Evolutionary conservation across 2,113 vertebrate species (phyloP).

Genomic region (Cephalopterus ornatus): DNA sequence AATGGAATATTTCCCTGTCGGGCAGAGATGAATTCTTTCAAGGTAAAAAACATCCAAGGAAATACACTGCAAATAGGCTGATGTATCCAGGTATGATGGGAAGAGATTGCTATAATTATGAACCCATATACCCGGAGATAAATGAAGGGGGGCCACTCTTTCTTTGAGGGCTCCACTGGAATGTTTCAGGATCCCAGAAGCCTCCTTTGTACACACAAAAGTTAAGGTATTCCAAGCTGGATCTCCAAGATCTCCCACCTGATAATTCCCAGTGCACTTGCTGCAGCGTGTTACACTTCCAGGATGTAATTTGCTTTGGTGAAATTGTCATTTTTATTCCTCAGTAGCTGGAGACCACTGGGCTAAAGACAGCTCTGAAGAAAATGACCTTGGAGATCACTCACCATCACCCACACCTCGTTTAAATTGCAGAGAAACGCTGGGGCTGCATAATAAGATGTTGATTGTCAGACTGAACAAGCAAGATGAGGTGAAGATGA

Average conservation of each 20-base stretch:
- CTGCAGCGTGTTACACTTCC: neutral
- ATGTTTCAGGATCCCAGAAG: neutral
- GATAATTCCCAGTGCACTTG: constrained; percentile 1
- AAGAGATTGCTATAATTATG: neutral
- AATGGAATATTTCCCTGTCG: neutral
- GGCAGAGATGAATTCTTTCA: neutral
- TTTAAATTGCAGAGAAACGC: constrained; percentile 37
- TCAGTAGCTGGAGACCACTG: neutral
- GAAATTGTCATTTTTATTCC: constrained; percentile 48
- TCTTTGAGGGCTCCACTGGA: neutral
- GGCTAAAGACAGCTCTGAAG: constrained; percentile 13
- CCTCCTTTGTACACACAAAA: neutral
- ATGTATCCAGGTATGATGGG: neutral
- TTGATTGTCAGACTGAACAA: constrained; percentile 27
- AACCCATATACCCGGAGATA: neutral
- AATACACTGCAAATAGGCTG: neutral
- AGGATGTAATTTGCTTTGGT: constrained; percentile 16
- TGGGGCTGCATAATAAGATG: constrained; percentile 41
- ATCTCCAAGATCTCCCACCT: neutral
- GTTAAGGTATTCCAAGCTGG: neutral
- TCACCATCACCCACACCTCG: neutral
- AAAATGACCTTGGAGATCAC: constrained; percentile 51
- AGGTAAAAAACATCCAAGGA: neutral
- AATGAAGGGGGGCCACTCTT: neutral
- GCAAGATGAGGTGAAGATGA: neutral